Percentiles rank a stretch among this genome's conserved stretches.
Conservation (phyloP, 1,140 invertebrate species). For the Drosophila lowei region DNA sequence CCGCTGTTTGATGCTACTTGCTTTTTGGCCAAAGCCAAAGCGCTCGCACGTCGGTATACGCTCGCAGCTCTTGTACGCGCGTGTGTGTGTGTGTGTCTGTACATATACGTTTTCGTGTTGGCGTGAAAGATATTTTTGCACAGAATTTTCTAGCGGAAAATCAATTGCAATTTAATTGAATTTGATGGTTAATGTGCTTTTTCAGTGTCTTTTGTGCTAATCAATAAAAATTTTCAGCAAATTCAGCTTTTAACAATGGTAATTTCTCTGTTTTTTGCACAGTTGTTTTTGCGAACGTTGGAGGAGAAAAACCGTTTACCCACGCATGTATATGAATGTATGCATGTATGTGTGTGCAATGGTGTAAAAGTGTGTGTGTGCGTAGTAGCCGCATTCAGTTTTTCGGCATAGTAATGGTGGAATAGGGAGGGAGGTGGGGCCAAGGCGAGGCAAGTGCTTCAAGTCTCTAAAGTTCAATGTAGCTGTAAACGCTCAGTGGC, state of each 20-base stretch:
- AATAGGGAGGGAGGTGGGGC: constrained; percentile 38
- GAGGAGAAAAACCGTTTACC: constrained; percentile 15
- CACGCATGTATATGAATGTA: constrained; percentile 30
- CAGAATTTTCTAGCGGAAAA: constrained; percentile 73
- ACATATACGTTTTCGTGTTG: constrained; percentile 37
- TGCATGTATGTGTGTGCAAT: constrained; percentile 15
- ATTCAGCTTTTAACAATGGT: constrained; percentile 65
- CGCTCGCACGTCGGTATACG: constrained; percentile 40
- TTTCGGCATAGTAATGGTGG: constrained; percentile 24
- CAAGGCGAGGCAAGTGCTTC: constrained; percentile 53
- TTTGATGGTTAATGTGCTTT: constrained; percentile 52
- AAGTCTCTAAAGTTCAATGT: constrained; percentile 74
- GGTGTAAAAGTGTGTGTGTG: constrained; percentile 56
- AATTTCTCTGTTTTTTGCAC: constrained; percentile 73
- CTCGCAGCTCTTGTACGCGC: constrained; percentile 15
- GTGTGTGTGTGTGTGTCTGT: constrained; percentile 32
- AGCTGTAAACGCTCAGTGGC: constrained; percentile 59
- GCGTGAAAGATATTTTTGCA: constrained; percentile 74
- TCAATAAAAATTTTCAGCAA: constrained; percentile 38
- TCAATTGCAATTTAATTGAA: constrained; percentile 64
- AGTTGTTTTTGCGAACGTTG: constrained; percentile 56
- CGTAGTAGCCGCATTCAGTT: constrained; percentile 73
- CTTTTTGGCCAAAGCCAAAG: constrained; percentile 53
- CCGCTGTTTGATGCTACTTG: constrained; percentile 51
- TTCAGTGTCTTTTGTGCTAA: constrained; percentile 26